Conservation (phyloP, 2,797 vertebrate genomes). For the Alosa sapidissima region DNA sequence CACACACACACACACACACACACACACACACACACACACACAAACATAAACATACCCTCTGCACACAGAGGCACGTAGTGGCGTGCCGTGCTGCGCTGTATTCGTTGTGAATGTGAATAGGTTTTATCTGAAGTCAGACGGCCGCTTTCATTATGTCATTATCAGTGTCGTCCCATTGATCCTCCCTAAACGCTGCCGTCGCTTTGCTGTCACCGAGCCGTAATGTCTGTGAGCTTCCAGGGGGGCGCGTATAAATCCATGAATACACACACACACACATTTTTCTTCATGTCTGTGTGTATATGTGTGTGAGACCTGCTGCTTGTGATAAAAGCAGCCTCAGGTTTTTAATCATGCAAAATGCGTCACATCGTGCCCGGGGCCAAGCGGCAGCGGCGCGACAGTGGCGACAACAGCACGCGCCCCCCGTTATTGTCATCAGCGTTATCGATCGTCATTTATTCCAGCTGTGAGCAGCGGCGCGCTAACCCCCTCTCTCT, state of each 20-base stretch:
- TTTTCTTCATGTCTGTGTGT: slow-evolving; percentile 18
- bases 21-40: slow-evolving; percentile 23
- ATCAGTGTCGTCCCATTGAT: slow-evolving; percentile 41
- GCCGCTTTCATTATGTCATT: slow-evolving; percentile 35
- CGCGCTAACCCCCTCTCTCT: background rate
- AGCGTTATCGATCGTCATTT: slow-evolving; percentile 46
- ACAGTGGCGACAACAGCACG: background rate
- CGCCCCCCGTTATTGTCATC: slow-evolving; percentile 33
- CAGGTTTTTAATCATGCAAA: background rate
- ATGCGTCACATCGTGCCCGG: background rate
- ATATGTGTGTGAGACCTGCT: slow-evolving; percentile 28
- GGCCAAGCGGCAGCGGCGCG: background rate
- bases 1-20: slow-evolving; percentile 21
- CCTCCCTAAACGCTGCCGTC: slow-evolving; percentile 19
- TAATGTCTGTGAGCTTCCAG: background rate
- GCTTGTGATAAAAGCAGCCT: background rate
- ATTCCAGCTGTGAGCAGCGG: slow-evolving; percentile 40
- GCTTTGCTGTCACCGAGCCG: background rate
- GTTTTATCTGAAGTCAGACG: slow-evolving; percentile 28
- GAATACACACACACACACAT: slow-evolving; percentile 7
- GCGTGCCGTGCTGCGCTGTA: background rate
- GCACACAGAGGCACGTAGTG: background rate
- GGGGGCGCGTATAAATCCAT: background rate
- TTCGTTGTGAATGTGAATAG: slow-evolving; percentile 24
- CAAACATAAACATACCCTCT: background rate